phyloP scores from a whole-genome alignment of 2,888 invertebrate species.

The Archips crataeganus region DNA sequence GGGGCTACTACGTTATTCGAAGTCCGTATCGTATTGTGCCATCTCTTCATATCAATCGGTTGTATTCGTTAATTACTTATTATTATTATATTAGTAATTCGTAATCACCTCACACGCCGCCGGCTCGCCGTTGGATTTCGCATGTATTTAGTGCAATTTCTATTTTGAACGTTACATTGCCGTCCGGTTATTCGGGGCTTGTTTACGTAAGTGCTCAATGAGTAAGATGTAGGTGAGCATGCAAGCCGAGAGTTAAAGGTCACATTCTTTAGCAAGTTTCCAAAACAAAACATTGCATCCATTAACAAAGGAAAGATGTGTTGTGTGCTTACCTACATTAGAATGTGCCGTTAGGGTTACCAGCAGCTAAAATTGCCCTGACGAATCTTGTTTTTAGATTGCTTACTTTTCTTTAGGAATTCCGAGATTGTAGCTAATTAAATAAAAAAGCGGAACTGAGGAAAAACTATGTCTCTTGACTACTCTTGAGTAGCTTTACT shows the following conservation, averaged over 20 bases:
- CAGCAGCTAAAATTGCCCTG: too few species aligned
- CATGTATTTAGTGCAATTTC: constrained; percentile 46
- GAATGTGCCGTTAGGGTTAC: neutral
- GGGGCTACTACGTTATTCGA: too few species aligned
- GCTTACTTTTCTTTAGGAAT: too few species aligned
- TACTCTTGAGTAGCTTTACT: too few species aligned
- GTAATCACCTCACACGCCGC: constrained; percentile 1
- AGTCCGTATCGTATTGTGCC: too few species aligned
- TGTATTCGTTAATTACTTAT: neutral
- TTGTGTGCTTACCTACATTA: neutral
- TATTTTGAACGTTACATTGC: constrained; percentile 62
- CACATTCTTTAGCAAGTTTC: constrained; percentile 54
- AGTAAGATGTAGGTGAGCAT: constrained; percentile 56
- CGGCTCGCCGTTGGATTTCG: neutral
- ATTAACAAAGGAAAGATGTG: constrained; percentile 5
- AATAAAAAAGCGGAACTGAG: too few species aligned
- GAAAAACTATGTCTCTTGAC: too few species aligned
- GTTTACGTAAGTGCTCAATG: constrained; percentile 73
- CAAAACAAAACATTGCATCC: constrained; percentile 37
- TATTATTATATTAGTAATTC: neutral
- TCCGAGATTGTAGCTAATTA: too few species aligned
- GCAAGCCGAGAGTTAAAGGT: constrained; percentile 57
- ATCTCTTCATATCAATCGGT: neutral
- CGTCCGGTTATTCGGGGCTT: constrained; percentile 70
- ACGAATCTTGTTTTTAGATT: too few species aligned